Base-by-base conservation (phyloP, 2,888 invertebrate genomes). In the Villa cingulata region DNA sequence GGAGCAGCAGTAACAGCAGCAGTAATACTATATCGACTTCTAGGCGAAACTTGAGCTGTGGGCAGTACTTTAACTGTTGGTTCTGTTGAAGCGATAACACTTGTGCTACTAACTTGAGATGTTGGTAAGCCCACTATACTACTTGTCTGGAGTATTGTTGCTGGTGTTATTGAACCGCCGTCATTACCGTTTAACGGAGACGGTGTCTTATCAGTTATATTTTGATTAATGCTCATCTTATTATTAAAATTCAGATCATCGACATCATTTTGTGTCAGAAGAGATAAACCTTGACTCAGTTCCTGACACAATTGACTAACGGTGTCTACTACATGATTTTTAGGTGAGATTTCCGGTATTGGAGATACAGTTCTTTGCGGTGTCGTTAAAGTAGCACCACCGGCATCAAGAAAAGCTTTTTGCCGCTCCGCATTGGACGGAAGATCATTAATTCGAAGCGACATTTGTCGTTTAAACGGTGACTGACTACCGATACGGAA, bases 381-480 rank as follows among this genome's bases (percentile, higher is more conserved):
- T 19, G 65, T 66, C 20, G 60, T 61, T 45, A 57, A 45, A n/a
- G 56, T 48, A 45, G 58, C 57, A 42, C 62, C 62, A 32, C 62
- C 61, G 37, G 66, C 62, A 43, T 63, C 59, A 39, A 70, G 57
- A 51, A 68, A 68, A 43, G 72, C 70, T 58, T 72, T 73, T 55
- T 76, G 74, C 43, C 96, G 80, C 72, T 94, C 92, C 59, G 94
- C 72, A 65, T 90, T 95, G 60, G 95, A 95, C 50, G 96, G 95
- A 68, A 96, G 77, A 74, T 96, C 95, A 66, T 86, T 89, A 59
- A 95, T 83, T 53, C 95, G 83, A 55, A 96, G 76, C 52, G 95
- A 96, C 76, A 95, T 83, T 70, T 96, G 94, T 40, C 96, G 78
- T 73, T 97, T 96, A 73, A 90, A 97, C 52, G 86, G 96, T 17